Conservation (phyloP, 2,797 vertebrate species). For the Siniperca obscura region DNA sequence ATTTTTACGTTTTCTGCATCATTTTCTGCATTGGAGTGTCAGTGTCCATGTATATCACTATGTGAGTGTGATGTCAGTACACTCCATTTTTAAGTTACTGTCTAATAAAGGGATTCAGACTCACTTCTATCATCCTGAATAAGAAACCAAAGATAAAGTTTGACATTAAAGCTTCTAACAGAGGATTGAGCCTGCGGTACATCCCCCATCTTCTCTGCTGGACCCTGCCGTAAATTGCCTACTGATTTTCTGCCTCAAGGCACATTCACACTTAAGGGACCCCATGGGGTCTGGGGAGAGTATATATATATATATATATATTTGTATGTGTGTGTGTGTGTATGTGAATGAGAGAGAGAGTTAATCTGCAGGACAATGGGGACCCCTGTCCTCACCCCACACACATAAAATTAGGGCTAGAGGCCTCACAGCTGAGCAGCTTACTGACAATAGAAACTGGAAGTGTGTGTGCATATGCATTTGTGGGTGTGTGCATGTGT, state of each 20-base stretch:
- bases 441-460: slow-evolving; percentile 71
- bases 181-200: slow-evolving; percentile 3
- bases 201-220: slow-evolving; percentile 66
- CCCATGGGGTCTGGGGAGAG: slow-evolving; percentile 72
- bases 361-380: slow-evolving; percentile 83
- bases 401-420: slow-evolving; percentile 74
- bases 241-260: slow-evolving; percentile 84
- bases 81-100: not conserved
- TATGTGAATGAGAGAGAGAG: slow-evolving; percentile 33
- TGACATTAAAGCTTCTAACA: slow-evolving; percentile 57
- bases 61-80: not conserved
- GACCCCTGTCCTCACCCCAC: slow-evolving; percentile 66
- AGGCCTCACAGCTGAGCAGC: slow-evolving; percentile 77
- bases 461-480: slow-evolving; percentile 44
- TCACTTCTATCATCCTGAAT: slow-evolving; percentile 26
- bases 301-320: slow-evolving; percentile 31
- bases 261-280: slow-evolving; percentile 83
- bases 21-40: not conserved
- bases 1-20: not conserved
- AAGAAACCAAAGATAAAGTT: slow-evolving; percentile 44
- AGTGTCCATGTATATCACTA: not conserved
- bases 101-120: slow-evolving; percentile 10
- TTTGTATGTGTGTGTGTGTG: slow-evolving; percentile 53
- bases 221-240: slow-evolving; percentile 77
- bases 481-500: slow-evolving; percentile 29